Evolutionary conservation across 2,888 invertebrate species (phyloP), one percentile per base, ranked within the genome.

Genomic region (Stenodema calcarata): DNA sequence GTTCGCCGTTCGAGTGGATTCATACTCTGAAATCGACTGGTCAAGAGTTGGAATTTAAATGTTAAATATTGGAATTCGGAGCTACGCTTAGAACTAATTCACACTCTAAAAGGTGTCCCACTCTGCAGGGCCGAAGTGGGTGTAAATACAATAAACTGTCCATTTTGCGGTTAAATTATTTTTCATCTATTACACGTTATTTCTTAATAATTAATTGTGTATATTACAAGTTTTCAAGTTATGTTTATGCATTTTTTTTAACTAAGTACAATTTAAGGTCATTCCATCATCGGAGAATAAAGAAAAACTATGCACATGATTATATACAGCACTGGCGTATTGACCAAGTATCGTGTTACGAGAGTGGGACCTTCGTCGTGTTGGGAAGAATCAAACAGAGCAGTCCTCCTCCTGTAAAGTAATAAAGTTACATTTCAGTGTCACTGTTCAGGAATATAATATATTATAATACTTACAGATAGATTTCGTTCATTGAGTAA

Each of bases 321-420:
- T 80, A 54, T 50, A 16, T 80, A 54, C 41, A 30, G 14, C 28
- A 30, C n/a, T 42, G 42, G 14, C 44, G 16, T 28, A 23, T 0
- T 12, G 27, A 14, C 35, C 42, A 41, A n/a, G 27, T n/a, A 12
- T 28, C n/a, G 41, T 91, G 91, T 92, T 92, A 92, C 90, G 92
- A 92, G 90, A 95, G 92, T 90, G 96, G 96, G 91, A 95, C 95
- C 89, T 95, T 93, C 69, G 97, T 96, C 90, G 97, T 97, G 92
- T 97, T 97, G 90, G 97, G 97, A 92, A 98, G 93, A 92, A 95
- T 94, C 90, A 97, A 93, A 91, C 97, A 96, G 92, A 96, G 94
- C 89, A 98, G 93, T 88, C 97, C 97, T 91, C 97, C 97, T 90
- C 96, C 92, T 92, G 90, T 30, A 90, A 84, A 18, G 18, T n/a